Base-by-base conservation (phyloP, 2,888 invertebrate genomes). In the Anthrax anthrax region DNA sequence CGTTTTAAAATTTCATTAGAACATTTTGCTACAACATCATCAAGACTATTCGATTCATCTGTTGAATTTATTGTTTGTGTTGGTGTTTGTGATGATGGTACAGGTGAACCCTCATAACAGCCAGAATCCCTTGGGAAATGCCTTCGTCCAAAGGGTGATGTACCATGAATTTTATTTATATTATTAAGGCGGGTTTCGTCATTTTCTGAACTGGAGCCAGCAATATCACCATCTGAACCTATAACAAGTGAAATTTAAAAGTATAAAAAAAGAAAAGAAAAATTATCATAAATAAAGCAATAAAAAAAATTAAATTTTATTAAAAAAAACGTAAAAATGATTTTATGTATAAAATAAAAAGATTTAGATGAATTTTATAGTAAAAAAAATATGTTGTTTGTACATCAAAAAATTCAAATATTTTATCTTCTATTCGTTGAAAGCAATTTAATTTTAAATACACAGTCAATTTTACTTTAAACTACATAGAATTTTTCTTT, bases 81-180 rank as follows among this genome's bases (percentile, higher is more conserved):
- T 70, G 56, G 76, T 62, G 62, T 79, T 72, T 70, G 80, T 56
- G 64, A 77, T 62, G 63, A 78, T 59, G 60, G 77, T 63, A 61
- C 73, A 58, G 71, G 70, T 2, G 76, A 75, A 46, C 71, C 78
- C 64, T 85, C 85, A 58, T 85, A 85, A 63, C 84, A 85, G 41
- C 85, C 85, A 2, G 84, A 85, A 63, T 85, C 85, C n/a, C 85
- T 76, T 9, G 84, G 83, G 65, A 84, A 84, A 58, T 85, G 84
- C 16, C 83, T 73, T 45, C 84, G 72, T 18, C 81, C 83, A 58
- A 85, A 85, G n/a, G 84, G 82, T 5, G 84, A 83, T 51, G 79
- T 74, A 9, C 74, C 75, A 44, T 69, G 69, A 49, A 68, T 67
- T 44, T 64, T 66, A 50, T 68, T 67, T 29, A 67, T 64, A 42